Percentiles rank a stretch among this genome's conserved stretches.
Conservation (phyloP, 2,888 invertebrate genomes). For the Plusia festucae region DNA sequence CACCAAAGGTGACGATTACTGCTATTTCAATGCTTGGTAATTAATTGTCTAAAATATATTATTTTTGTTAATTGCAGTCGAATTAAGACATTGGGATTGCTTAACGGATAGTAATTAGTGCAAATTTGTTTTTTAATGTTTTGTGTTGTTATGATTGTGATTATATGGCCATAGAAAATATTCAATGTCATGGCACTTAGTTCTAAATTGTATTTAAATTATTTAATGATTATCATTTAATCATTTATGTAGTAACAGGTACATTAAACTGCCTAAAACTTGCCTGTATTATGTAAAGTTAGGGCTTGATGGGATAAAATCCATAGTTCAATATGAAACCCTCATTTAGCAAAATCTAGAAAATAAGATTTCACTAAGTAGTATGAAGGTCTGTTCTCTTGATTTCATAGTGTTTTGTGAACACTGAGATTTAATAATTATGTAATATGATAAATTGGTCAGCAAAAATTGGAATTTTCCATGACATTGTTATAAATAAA, state of each 20-base stretch:
- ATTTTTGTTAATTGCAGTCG: slow-evolving; percentile 63
- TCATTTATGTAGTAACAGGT: slow-evolving; percentile 61
- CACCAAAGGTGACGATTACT: slow-evolving; percentile 81
- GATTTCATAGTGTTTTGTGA: slow-evolving; percentile 63
- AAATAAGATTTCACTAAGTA: slow-evolving; percentile 68
- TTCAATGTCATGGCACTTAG: slow-evolving; percentile 80
- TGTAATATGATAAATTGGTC: slow-evolving; percentile 66
- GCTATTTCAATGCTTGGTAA: slow-evolving; percentile 70
- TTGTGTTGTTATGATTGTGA: slow-evolving; percentile 69
- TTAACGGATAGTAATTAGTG: slow-evolving; percentile 65
- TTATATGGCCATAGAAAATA: slow-evolving; percentile 64
- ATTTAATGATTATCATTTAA: slow-evolving; percentile 56
- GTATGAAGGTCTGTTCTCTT: slow-evolving; percentile 62
- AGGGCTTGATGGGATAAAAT: slow-evolving; percentile 79
- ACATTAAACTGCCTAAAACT: slow-evolving; percentile 81
- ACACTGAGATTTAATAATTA: slow-evolving; percentile 59
- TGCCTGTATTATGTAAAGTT: slow-evolving; percentile 78
- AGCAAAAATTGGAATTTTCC: slow-evolving; percentile 74
- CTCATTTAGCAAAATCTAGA: slow-evolving; percentile 76
- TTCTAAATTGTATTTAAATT: slow-evolving; percentile 59
- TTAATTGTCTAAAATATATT: slow-evolving; percentile 55
- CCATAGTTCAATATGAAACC: slow-evolving; percentile 73
- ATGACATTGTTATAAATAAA: slow-evolving; percentile 83
- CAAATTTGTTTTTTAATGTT: slow-evolving; percentile 70
- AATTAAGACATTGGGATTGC: slow-evolving; percentile 65